These are phyloP conservation scores for Chymomyza amoena DNA, from an alignment of 2,888 invertebrate species.

Conservation along the genomic window DNA sequence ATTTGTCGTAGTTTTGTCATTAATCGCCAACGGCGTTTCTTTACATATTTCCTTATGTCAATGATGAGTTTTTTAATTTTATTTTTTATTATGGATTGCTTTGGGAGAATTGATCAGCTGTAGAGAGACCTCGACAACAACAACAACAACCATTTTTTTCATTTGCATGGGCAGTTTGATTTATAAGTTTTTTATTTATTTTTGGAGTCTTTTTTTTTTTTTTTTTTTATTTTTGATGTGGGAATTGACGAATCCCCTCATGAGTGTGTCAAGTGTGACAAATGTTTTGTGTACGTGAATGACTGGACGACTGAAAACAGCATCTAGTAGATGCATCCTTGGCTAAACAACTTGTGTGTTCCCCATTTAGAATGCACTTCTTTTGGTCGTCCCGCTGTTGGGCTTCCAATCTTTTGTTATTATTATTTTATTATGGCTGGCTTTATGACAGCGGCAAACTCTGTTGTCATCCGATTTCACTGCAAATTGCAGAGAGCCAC, in stretches of 20 bases:
- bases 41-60: slow-evolving; percentile 44
- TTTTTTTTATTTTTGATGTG: slow-evolving; percentile 2
- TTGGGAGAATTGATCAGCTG: background rate
- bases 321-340: background rate
- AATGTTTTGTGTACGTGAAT: slow-evolving; percentile 20
- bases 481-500: background rate
- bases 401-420: background rate
- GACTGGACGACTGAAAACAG: slow-evolving; percentile 20
- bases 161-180: slow-evolving; percentile 20
- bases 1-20: slow-evolving; percentile 55
- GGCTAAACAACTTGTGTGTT: background rate
- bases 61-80: slow-evolving; percentile 13
- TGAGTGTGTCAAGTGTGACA: slow-evolving; percentile 41
- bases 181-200: background rate
- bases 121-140: slow-evolving; percentile 2
- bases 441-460: background rate
- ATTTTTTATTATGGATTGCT: slow-evolving; percentile 26
- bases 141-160: slow-evolving; percentile 7
- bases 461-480: background rate
- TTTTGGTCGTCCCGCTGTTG: background rate
- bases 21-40: slow-evolving; percentile 28
- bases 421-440: background rate
- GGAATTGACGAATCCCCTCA: background rate
- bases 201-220: background rate
- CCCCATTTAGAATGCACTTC: background rate